Conservation (phyloP, 2,113 vertebrate genomes). For the Oryzias celebensis region DNA sequence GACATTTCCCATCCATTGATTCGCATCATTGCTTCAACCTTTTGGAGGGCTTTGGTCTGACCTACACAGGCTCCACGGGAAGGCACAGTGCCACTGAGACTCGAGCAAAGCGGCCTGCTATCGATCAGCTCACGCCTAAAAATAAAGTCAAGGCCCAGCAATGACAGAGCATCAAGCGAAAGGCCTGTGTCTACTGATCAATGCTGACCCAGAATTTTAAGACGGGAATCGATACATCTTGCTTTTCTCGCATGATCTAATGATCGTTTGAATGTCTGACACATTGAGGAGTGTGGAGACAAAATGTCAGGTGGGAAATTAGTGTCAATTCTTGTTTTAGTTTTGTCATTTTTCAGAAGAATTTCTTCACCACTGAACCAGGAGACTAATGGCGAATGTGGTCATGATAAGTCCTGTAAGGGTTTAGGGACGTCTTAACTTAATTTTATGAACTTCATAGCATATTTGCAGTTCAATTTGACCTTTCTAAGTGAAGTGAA, state of each 20-base stretch:
- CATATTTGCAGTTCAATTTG: conserved; percentile 34
- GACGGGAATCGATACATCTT: conserved; percentile 47
- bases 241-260: conserved; percentile 53
- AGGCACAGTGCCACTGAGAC: conserved; percentile 43
- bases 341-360: conserved; percentile 7
- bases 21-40: conserved; percentile 71
- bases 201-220: conserved; percentile 63
- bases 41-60: conserved; percentile 57
- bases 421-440: neutral
- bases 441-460: conserved; percentile 16
- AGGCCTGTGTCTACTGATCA: conserved; percentile 55
- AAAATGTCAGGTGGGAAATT: conserved; percentile 42
- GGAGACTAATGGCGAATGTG: neutral
- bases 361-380: neutral
- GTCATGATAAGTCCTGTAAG: neutral
- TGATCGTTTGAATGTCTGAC: conserved; percentile 47
- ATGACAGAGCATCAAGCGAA: conserved; percentile 41
- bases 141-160: conserved; percentile 49
- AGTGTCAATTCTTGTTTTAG: neutral
- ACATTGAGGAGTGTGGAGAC: conserved; percentile 5
- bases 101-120: conserved; percentile 47
- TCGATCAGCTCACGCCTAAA: conserved; percentile 64
- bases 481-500: conserved; percentile 46
- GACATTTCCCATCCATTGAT: conserved; percentile 74
- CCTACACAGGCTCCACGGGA: conserved; percentile 52